Base-by-base conservation (phyloP, 53 echinoderm and acorn worm species). In the Holothuria scabra region DNA sequence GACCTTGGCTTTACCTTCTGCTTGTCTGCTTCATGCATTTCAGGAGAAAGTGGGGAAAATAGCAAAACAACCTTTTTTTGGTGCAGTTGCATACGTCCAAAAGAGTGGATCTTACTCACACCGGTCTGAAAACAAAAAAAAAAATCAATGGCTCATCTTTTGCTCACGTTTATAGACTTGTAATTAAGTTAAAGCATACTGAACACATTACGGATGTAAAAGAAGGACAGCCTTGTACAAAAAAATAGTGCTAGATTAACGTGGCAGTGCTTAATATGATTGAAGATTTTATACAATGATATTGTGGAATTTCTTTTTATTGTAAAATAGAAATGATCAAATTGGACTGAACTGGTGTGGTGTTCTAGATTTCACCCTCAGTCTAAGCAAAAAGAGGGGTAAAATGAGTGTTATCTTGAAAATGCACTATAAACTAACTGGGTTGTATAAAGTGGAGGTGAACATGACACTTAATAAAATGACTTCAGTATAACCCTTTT, bases 1-100 rank as follows among this genome's bases (percentile, higher is more conserved):
- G 71, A 71, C 71, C 71, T 71, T 71, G 71, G 71, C 71, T 46
- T 46, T 71, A 71, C 71, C 71, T 71, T 71, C 71, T 71, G 71
- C 71, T 46, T 71, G 71, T 71, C 71, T 71, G 71, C 71, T 18
- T 10, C 30, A 10, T 68, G 30, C 68, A 35, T 33, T 68, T n/a
- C 21, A 31, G 68, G 68, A 38, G 11, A 38, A 64, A 64, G 28
- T 64, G 64, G 26, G 24, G 64, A 64, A 64, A 64, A 64, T n/a
- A 28, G 64, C 64, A 64, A 64, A 64, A 64, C 64, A 64, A 64
- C 64, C 64, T 22, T 64, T 64, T 16, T 30, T 30, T 62, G 5
- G 30, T 64, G 26, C 30, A n/a, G 26, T 64, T 48, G 44, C 7
- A 22, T 46, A 71, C 14, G 44, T 37, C 71, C 46, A 35, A 46